phyloP scores from a whole-genome alignment of 1,140 invertebrate species.

The Scaptomyza graminum region DNA sequence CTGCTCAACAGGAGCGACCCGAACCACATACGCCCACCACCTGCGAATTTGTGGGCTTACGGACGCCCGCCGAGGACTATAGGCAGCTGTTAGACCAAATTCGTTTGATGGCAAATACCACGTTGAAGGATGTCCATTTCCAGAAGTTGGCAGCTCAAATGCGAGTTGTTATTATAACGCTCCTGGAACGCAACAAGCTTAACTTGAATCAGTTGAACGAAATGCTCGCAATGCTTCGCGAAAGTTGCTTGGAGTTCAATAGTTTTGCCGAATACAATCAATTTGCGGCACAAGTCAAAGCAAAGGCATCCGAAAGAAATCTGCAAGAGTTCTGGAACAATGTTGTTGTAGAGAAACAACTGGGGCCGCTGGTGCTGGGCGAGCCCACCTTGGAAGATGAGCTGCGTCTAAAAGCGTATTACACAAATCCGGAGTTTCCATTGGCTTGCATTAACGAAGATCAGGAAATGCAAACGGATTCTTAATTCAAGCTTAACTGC shows the following conservation, averaged over 20 bases:
- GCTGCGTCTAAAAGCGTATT: constrained; percentile 51
- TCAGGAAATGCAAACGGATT: not conserved
- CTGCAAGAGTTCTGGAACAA: constrained; percentile 59
- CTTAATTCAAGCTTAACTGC: too few relatives aligned
- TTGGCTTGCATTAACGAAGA: not conserved
- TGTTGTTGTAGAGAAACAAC: constrained; percentile 56
- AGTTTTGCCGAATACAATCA: constrained; percentile 68
- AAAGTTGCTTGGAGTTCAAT: constrained; percentile 59
- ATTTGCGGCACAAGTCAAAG: constrained; percentile 61
- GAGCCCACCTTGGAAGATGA: constrained; percentile 63
- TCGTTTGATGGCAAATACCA: constrained; percentile 44
- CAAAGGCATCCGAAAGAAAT: constrained; percentile 22
- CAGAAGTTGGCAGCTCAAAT: constrained; percentile 59
- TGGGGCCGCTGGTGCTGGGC: constrained; percentile 68
- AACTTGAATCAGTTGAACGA: constrained; percentile 48
- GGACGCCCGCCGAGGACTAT: constrained; percentile 58
- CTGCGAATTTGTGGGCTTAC: constrained; percentile 52
- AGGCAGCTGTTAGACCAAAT: constrained; percentile 51
- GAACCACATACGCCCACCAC: constrained; percentile 14
- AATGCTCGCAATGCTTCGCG: constrained; percentile 59
- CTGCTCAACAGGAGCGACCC: constrained; percentile 43
- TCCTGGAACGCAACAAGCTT: constrained; percentile 57
- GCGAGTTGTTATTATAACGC: constrained; percentile 60
- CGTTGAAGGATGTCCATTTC: constrained; percentile 59
- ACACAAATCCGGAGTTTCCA: constrained; percentile 35